Evolutionary conservation across 2,888 invertebrate genomes (phyloP), one percentile per base, ranked within the genome.

Genomic region (Patella caerulea): DNA sequence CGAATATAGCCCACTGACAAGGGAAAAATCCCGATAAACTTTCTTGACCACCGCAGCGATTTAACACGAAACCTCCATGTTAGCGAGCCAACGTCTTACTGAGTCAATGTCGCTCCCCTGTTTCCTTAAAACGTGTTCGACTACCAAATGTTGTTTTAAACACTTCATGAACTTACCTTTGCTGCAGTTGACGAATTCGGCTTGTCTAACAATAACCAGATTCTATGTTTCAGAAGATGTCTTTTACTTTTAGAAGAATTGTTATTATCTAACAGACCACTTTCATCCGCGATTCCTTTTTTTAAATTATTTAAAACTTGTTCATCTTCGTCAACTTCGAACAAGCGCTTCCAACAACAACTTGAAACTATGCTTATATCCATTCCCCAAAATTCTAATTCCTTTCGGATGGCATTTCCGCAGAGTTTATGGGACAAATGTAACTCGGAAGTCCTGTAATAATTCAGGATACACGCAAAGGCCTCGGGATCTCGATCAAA

Each of bases 401-500:
- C 85, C 54, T 78, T 81, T 72, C 80, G 75, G n/a, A 85, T 79
- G 52, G 82, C 79, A 14, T 81, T 83, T 5, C 85, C 85, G 73
- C 85, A 85, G 69, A 77, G 77, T 70, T 82, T 80, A 34, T 81
- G 79, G 45, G 84, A 83, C 15, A 84, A 78, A 77, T 85, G 85
- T 17, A 85, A 80, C 71, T 84, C 82, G 29, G 78, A 80, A 7
- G 78, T 79, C 9, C 85, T 79, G 74, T 82, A 84, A 54, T 72
- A 84, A 72, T 85, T 84, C 69, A 85, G 72, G 53, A 85, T 79
- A 72, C 71, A 79, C 71, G 79, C 78, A 79, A 85, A 85, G 11
- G 83, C 74, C 52, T 72, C 55, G 14, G 84, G 83, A 56, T 84
- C 84, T 12, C 85, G 72, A 76, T 85, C 85, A 73, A 83, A 85